Evolutionary conservation across 2,888 invertebrate genomes (phyloP).

Genomic region (Taphrorychus bicolor): DNA sequence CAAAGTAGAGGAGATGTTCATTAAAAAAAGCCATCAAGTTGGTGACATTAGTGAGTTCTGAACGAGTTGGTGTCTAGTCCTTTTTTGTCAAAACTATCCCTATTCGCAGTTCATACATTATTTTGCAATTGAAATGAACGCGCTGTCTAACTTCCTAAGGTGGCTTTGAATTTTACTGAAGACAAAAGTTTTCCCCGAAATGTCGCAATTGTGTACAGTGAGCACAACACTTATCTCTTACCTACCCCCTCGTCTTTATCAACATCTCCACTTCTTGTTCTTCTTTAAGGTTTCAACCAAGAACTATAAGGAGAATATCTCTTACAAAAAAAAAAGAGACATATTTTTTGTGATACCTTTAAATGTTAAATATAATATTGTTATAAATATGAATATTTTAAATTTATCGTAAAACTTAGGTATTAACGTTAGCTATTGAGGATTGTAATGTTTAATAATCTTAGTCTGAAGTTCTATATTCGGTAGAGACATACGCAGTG

Average conservation of each 20-base stretch:
- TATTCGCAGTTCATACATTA: too few relatives aligned
- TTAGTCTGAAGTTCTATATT: constrained; percentile 39
- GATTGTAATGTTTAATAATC: too few relatives aligned
- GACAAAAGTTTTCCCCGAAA: neutral
- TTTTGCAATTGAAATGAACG: too few relatives aligned
- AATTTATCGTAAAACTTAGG: constrained; percentile 42
- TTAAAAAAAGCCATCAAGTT: too few relatives aligned
- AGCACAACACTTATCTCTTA: constrained; percentile 12
- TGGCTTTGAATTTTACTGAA: too few relatives aligned
- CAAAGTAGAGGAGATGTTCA: too few relatives aligned
- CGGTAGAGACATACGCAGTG: too few relatives aligned
- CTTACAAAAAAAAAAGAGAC: constrained; percentile 69
- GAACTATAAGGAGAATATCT: constrained; percentile 47
- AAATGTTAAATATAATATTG: constrained; percentile 53
- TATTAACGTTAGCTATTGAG: constrained; percentile 28
- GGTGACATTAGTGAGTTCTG: too few relatives aligned
- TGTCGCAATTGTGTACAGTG: neutral
- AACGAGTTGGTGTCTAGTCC: too few relatives aligned
- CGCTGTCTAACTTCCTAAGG: too few relatives aligned
- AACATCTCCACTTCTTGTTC: constrained; percentile 36
- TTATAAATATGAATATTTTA: constrained; percentile 52
- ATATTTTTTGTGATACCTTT: constrained; percentile 59
- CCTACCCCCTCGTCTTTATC: constrained; percentile 23
- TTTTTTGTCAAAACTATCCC: too few relatives aligned
- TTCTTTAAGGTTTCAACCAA: neutral